phyloP scores from a whole-genome alignment of 2,797 vertebrate species.

The Coregonus suidteri region DNA sequence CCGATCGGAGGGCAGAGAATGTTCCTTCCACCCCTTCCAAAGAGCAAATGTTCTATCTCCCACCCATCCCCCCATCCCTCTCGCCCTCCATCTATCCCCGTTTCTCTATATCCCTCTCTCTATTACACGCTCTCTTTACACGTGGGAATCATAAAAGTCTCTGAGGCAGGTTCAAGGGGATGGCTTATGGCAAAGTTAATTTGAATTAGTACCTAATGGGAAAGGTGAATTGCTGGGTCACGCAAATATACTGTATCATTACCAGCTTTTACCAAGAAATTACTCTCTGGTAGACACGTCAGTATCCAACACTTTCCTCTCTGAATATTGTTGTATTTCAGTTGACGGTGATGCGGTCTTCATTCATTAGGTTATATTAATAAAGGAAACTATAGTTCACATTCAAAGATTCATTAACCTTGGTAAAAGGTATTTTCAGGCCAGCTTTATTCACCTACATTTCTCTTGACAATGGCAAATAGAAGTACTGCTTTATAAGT shows the following conservation, averaged over 20 bases:
- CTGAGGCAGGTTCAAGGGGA: conserved; percentile 29
- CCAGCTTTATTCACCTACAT: too few species aligned
- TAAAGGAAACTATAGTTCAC: too few species aligned
- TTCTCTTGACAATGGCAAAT: too few species aligned
- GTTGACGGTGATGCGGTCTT: neutral
- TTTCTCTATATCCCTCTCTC: conserved; percentile 35
- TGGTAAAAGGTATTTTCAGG: too few species aligned
- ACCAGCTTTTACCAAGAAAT: neutral
- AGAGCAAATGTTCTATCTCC: conserved; percentile 52
- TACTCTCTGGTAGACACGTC: conserved; percentile 8
- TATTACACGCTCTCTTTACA: conserved; percentile 10
- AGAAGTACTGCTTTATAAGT: too few species aligned
- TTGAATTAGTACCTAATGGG: conserved; percentile 53
- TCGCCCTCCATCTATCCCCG: conserved; percentile 36
- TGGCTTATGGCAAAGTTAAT: conserved; percentile 8
- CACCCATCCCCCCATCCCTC: too few species aligned
- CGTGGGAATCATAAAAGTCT: conserved; percentile 15
- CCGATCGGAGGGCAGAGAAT: conserved; percentile 50
- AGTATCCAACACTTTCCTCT: neutral
- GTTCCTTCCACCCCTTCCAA: conserved; percentile 40
- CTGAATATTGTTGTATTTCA: neutral
- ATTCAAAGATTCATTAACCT: too few species aligned
- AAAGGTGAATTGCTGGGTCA: conserved; percentile 37
- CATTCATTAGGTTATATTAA: neutral
- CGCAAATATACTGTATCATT: conserved; percentile 1